Evolutionary conservation across 1,140 invertebrate species (phyloP), one percentile per base, ranked within the genome.

Genomic region (Pogonus chalceus): DNA sequence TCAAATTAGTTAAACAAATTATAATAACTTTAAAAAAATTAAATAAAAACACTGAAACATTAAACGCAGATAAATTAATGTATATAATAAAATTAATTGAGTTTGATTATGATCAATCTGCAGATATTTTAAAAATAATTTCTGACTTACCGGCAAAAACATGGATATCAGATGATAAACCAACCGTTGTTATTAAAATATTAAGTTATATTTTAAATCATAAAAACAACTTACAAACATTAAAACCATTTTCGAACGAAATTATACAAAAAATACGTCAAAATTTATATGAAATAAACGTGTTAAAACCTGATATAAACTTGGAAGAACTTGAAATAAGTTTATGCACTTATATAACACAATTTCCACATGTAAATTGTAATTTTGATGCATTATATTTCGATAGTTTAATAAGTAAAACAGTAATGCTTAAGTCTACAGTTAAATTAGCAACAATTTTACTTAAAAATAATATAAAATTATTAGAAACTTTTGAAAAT

Each of bases 291-390:
- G 4, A 43, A 10, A 10, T 43, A 43, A 43, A 43, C 18, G 14
- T 7, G 26, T 14, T 7, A 56, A 70, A 72, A 16, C 23, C 67
- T 18, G 67, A 70, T 20, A 62, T 69, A 3, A 75, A 74, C 56
- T 62, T 78, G 37, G 71, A 74, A 3, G 63, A 66, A 20, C 69
- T 82, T 62, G 80, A 82, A 62, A 63, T 62, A 12, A 60, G 69
- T 35, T 63, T 84, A 7, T 60, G 72, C 26, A 60, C 69, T 51
- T 84, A 81, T 65, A 71, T 86, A 22, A 58, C 71, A 35, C 71
- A 67, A 26, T 82, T 78, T 69, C 77, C 82, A 52, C 74, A 79
- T 56, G 72, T 73, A 54, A 69, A 79, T 16, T 56, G 59, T 1
- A 57, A 60, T 16, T 66, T 85, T 26, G 65, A 70, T 52, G 63